Base-by-base conservation (phyloP, 2,113 vertebrate species). In the Clarias gariepinus region DNA sequence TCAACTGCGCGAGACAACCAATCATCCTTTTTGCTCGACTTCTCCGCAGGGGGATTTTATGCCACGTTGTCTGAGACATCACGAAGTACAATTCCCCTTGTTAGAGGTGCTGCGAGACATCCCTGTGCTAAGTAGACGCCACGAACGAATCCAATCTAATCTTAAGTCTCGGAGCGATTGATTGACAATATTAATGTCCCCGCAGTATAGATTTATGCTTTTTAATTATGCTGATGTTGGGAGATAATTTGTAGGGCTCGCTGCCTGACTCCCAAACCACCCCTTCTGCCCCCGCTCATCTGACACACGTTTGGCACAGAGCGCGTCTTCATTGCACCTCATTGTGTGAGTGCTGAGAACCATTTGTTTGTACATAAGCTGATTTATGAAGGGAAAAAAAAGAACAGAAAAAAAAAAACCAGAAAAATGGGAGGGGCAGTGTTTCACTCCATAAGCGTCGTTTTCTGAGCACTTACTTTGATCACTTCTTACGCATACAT, bases 161-260 rank as follows among this genome's bases (percentile, higher is more conserved):
- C 77, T 4, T 52, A 36, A 55, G 47, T 60, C 68, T 41, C 58
- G 8, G 57, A 69, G 64, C n/a, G 12, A 25, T 36, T 87, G 89
- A 90, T 79, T 83, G 80, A 89, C 86, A 87, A 86, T 85, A 89
- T 86, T 89, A 90, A 86, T 47, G 81, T 84, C 84, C 68, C 83
- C 19, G 60, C 71, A 47, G 77, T 68, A 86, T 58, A 84, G 89
- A 90, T 90, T 90, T 85, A 90, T 87, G 87, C 33, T 68, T 89
- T 90, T 90, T 89, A 90, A 90, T 90, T 89, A 74, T 68, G 53
- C 76, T 90, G 86, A 89, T 89, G 89, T 85, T 82, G 89, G 60
- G 81, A 57, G 84, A 88, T 88, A 86, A 88, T 88, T 86, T 86
- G 88, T 83, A 71, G 79, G 81, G 64, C 80, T 85, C 33, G 19